Conservation (phyloP, 2,113 vertebrate species). For the Okapia johnstoni region DNA sequence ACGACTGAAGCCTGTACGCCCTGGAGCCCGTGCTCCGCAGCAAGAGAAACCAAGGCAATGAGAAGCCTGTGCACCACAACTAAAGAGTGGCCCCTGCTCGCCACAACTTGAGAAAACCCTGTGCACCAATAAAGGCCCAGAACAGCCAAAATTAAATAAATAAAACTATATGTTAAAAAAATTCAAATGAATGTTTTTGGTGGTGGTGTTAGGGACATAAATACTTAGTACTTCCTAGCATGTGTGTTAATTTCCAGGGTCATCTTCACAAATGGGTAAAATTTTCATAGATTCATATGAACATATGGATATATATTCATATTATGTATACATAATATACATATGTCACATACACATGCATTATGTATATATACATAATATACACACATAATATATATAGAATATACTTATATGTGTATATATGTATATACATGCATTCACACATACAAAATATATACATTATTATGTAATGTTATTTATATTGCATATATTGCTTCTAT, state of each 20-base stretch:
- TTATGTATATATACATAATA: not conserved
- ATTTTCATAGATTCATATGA: not conserved
- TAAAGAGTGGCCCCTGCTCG: not conserved
- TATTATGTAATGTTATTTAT: not conserved
- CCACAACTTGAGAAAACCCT: not conserved
- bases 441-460: not conserved
- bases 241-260: not conserved
- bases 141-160: not conserved
- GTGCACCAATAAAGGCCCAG: not conserved
- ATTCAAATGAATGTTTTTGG: not conserved
- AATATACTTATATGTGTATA: not conserved
- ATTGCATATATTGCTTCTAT: not conserved
- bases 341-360: not conserved
- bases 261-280: not conserved
- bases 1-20: not conserved
- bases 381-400: not conserved
- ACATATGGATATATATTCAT: not conserved
- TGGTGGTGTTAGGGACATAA: not conserved
- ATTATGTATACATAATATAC: not conserved
- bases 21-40: rapidly evolving
- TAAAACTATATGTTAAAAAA: not conserved
- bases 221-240: not conserved
- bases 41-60: not conserved
- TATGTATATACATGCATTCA: not conserved
- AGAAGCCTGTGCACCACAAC: not conserved